phyloP scores from a whole-genome alignment of 2,888 invertebrate species.

The Sinodicranocentrus sp. region DNA sequence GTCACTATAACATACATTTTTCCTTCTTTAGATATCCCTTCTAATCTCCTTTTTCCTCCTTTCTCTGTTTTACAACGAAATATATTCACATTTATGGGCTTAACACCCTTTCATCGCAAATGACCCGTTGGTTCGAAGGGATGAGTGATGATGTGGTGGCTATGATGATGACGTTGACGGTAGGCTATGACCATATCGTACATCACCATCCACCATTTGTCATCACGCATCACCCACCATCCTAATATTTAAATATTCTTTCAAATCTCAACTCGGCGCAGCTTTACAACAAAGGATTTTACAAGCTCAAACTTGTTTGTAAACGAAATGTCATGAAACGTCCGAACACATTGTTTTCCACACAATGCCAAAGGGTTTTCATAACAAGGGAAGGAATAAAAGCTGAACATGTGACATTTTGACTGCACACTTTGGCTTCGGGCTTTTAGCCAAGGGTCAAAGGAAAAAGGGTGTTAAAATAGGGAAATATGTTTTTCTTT shows the following conservation, averaged over 20 bases:
- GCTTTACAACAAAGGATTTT: neutral
- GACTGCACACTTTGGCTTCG: constrained; percentile 12
- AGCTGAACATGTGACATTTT: constrained; percentile 32
- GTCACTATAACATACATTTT: neutral
- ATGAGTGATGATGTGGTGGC: too few species aligned
- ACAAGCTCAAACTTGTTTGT: constrained; percentile 44
- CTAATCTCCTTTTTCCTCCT: neutral
- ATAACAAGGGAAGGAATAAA: constrained; percentile 25
- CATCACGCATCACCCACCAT: constrained; percentile 41
- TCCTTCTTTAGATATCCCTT: too few species aligned
- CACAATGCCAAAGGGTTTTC: constrained; percentile 43
- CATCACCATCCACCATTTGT: constrained; percentile 46
- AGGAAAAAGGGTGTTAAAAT: constrained; percentile 18
- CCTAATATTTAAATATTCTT: too few species aligned
- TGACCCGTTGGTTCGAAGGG: neutral
- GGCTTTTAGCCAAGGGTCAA: constrained; percentile 17
- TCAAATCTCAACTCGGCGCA: too few species aligned
- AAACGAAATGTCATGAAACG: constrained; percentile 45
- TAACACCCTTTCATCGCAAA: neutral
- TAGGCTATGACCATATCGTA: constrained; percentile 27
- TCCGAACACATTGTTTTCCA: constrained; percentile 34
- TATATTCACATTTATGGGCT: neutral
- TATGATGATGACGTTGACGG: constrained; percentile 24
- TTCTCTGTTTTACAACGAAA: neutral
- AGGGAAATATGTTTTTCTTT: too few species aligned